Conservation (phyloP, 2,888 invertebrate species). For the Fragum fragum region DNA sequence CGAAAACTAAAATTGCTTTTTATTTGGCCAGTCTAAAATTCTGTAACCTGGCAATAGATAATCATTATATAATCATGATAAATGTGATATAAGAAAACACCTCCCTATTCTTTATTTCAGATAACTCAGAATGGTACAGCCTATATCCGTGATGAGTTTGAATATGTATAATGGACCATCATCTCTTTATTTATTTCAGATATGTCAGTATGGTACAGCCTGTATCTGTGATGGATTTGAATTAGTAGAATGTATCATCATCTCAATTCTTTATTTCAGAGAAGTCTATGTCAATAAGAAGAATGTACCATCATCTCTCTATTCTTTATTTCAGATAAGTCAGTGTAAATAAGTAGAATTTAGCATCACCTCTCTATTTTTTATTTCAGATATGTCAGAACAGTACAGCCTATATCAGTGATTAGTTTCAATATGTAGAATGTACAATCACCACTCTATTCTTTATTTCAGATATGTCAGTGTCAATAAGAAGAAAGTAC, state of each 20-base stretch:
- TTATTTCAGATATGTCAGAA: constrained; percentile 71
- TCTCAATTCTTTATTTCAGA: constrained; percentile 64
- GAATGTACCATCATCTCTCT: too few relatives aligned
- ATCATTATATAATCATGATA: too few relatives aligned
- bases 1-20: too few relatives aligned
- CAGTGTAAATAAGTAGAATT: too few relatives aligned
- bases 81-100: too few relatives aligned
- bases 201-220: constrained; percentile 69
- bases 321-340: too few relatives aligned
- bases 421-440: constrained; percentile 63
- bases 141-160: constrained; percentile 64
- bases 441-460: constrained; percentile 69
- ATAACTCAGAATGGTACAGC: constrained; percentile 71
- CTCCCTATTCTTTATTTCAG: constrained; percentile 72
- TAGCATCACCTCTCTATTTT: constrained; percentile 65
- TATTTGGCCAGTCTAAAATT: too few relatives aligned
- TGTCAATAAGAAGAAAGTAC: constrained; percentile 73
- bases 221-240: constrained; percentile 66
- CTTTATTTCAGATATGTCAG: constrained; percentile 70
- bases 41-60: too few relatives aligned
- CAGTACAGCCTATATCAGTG: constrained; percentile 74
- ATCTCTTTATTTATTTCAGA: constrained; percentile 61
- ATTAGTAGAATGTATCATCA: too few relatives aligned
- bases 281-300: constrained; percentile 49
- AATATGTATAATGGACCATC: constrained; percentile 71